Evolutionary conservation across 1,140 invertebrate species (phyloP), one percentile per base, ranked within the genome.

Genomic region (Drosophila neocordata): DNA sequence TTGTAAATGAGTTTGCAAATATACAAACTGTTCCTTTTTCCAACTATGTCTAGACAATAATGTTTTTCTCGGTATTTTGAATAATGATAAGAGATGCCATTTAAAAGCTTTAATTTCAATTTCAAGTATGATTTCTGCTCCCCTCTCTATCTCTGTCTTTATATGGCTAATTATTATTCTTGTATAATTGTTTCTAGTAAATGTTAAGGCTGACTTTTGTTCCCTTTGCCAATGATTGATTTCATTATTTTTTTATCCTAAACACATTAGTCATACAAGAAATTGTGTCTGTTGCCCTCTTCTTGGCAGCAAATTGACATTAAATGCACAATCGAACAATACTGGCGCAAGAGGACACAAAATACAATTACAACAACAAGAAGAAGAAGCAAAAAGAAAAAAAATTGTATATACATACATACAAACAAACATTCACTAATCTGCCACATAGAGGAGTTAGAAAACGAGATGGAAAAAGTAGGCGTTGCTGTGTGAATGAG

Each of bases 1-100:
- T 88, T 85, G 82, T 82, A 79, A 85, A 85, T 88, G 78, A 82
- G 82, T 85, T 87, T 78, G 66, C 59, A 69, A 77, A 78, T 78
- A 69, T 31, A 57, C 62, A 77, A 77, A 41, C 53, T 37, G 13
- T 51, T 62, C 59, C 51, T 63, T 38, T 38, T 44, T 44, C 41
- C 13, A 44, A 67, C 65, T 65, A 38, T 58, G 73, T 76, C 73
- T 75, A 76, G 73, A 76, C 72, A 60, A 6, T 18, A 4, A 22
- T 52, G 15, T 11, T 18, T 20, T 20, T 11, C 8, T 1, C 2
- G 9, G 2, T n/a, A 48, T 2, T 4, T 9, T 20, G 8, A 20
- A 9, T 20, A 9, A 9, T 48, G 27, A 31, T 31, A 31, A 31
- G 20, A 48, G 8, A 38, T n/a, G 3, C 11, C n/a, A 4, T 38